These are phyloP conservation scores for Dipodomys spectabilis DNA, from an alignment of 2,113 vertebrate species.

Conservation along the genomic window DNA sequence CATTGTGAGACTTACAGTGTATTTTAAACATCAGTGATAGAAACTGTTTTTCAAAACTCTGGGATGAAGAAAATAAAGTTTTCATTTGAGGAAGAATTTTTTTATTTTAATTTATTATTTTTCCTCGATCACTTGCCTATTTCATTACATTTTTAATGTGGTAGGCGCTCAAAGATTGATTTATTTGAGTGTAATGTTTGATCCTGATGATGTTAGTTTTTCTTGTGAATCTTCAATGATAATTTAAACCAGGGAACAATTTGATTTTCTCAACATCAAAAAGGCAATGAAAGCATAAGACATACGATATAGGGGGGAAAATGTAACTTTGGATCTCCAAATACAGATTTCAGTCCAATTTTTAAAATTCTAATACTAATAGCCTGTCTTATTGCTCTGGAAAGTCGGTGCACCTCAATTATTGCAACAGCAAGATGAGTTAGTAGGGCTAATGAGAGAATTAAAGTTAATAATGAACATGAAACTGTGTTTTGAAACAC, in stretches of 20 bases:
- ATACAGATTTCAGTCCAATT: neutral
- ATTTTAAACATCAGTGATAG: neutral
- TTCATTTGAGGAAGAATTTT: conserved; percentile 29
- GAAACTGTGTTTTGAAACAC: conserved; percentile 13
- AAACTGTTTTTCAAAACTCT: conserved; percentile 37
- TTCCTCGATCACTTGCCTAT: neutral
- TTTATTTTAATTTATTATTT: conserved; percentile 47
- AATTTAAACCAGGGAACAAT: conserved; percentile 34
- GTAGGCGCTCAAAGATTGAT: neutral
- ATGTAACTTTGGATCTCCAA: neutral
- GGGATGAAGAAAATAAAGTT: conserved; percentile 36
- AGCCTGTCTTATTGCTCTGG: neutral
- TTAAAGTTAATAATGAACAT: conserved; percentile 2
- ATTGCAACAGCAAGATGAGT: conserved; percentile 36
- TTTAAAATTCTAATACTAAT: neutral
- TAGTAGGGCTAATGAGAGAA: neutral
- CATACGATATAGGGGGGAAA: neutral
- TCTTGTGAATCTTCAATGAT: conserved; percentile 26
- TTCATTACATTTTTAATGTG: neutral
- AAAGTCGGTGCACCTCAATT: conserved; percentile 19
- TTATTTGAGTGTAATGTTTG: conserved; percentile 25
- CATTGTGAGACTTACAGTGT: conserved; percentile 36
- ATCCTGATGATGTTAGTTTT: conserved; percentile 53
- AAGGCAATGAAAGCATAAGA: neutral
- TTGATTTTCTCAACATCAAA: conserved; percentile 55